phyloP scores from a whole-genome alignment of 1,140 invertebrate genomes.

The Oryzaephilus surinamensis region DNA sequence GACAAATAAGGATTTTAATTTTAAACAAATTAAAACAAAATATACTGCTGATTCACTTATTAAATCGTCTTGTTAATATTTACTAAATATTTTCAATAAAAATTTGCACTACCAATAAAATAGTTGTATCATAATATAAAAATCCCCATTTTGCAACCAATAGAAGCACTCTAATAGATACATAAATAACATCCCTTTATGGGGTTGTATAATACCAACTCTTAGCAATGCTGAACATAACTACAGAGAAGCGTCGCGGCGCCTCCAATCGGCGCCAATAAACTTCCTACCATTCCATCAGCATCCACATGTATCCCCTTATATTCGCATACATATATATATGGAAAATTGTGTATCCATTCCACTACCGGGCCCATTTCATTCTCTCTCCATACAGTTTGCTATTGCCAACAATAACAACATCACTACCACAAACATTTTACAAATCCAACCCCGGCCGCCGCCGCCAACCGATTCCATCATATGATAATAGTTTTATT shows the following conservation, averaged over 20 bases:
- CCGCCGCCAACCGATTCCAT: constrained; percentile 6
- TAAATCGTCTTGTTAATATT: too few relatives aligned
- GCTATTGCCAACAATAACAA: neutral
- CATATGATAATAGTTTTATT: constrained; percentile 29
- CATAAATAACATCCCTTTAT: neutral
- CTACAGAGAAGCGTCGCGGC: constrained; percentile 10
- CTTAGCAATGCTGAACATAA: constrained; percentile 4
- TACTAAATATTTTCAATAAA: too few relatives aligned
- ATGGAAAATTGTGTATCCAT: constrained; percentile 15
- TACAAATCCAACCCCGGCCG: neutral
- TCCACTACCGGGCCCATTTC: constrained; percentile 8
- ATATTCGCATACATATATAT: too few relatives aligned
- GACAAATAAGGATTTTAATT: too few relatives aligned
- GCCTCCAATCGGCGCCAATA: constrained; percentile 13
- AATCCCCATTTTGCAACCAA: neutral
- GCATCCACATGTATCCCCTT: constrained; percentile 8
- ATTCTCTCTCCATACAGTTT: constrained; percentile 2
- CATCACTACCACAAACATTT: too few relatives aligned
- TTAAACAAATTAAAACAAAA: too few relatives aligned
- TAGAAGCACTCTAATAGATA: neutral
- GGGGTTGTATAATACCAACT: constrained; percentile 6
- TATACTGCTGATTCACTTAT: too few relatives aligned
- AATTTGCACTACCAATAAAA: too few relatives aligned
- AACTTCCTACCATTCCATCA: constrained; percentile 11
- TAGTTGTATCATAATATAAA: neutral